These are phyloP conservation scores for Gulo gulo DNA, from an alignment of 2,113 vertebrate genomes.

Conservation along the genomic window DNA sequence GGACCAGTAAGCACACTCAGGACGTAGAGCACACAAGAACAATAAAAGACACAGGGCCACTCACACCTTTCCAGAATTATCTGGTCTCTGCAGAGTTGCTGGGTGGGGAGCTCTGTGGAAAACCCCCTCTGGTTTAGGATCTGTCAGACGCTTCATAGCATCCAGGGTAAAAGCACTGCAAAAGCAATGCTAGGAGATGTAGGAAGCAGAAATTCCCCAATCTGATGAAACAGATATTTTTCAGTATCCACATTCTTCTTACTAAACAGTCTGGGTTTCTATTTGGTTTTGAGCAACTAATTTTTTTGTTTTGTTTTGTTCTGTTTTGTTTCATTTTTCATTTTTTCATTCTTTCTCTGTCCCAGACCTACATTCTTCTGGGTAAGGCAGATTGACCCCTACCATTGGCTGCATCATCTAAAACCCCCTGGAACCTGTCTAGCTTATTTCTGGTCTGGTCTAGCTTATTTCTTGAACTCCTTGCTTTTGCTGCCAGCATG, in stretches of 20 bases:
- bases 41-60: neutral
- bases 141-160: neutral
- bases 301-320: slow-evolving; percentile 19
- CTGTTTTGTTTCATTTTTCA: neutral
- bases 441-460: neutral
- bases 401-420: neutral
- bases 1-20: neutral
- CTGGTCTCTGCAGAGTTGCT: neutral
- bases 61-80: neutral
- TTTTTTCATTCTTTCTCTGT: neutral
- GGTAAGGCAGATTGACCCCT: neutral
- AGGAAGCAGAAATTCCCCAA: neutral
- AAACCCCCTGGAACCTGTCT: neutral
- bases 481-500: neutral
- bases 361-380: neutral
- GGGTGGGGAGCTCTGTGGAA: neutral
- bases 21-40: neutral
- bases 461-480: neutral
- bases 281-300: neutral
- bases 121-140: neutral
- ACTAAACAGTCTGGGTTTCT: neutral
- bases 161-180: neutral
- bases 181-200: neutral
- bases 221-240: neutral
- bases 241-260: neutral